phyloP scores from a whole-genome alignment of 2,113 vertebrate genomes.

The Quiscalus mexicanus region DNA sequence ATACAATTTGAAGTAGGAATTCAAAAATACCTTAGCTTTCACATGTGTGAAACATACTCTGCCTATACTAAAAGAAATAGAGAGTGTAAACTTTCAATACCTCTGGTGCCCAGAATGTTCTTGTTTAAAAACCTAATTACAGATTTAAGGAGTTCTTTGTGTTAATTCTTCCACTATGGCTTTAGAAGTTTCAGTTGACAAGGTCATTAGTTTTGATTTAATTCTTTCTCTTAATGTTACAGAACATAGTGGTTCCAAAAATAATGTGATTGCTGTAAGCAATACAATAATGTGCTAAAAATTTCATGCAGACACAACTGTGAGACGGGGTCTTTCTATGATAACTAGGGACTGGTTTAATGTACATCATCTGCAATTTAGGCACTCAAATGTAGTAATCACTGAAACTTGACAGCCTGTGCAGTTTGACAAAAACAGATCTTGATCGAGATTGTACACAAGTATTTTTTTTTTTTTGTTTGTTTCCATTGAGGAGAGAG shows the following conservation, averaged over 20 bases:
- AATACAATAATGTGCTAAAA: neutral
- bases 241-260: neutral
- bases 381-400: neutral
- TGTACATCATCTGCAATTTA: neutral
- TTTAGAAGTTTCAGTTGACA: neutral
- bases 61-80: neutral
- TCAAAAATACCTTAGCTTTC: neutral
- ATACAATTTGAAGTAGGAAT: neutral
- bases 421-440: neutral
- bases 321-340: neutral
- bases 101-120: neutral
- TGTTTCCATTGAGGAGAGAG: neutral
- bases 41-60: neutral
- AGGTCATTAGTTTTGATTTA: slow-evolving; percentile 2
- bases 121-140: neutral
- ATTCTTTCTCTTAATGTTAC: slow-evolving; percentile 6
- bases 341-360: neutral
- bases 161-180: neutral
- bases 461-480: neutral
- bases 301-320: neutral
- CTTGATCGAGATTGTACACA: neutral
- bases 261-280: slow-evolving; percentile 21
- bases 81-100: neutral
- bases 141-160: neutral
- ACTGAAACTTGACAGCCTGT: neutral